Conservation (phyloP, 2,797 vertebrate genomes). For the Eleutherodactylus coqui region DNA sequence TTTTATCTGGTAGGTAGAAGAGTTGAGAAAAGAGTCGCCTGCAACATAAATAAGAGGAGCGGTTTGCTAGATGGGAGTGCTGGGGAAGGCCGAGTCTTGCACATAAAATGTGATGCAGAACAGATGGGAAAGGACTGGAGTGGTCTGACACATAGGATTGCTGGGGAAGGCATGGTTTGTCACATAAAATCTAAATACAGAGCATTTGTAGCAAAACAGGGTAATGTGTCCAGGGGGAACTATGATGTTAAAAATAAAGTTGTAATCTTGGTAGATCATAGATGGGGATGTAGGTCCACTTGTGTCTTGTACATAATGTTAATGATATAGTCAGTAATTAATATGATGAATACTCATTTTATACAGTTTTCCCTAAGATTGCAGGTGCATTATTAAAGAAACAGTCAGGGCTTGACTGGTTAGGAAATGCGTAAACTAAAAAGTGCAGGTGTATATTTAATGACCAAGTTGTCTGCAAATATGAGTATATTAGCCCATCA, state of each 20-base stretch:
- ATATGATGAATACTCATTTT: not conserved
- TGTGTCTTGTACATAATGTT: not conserved
- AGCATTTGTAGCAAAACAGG: no score
- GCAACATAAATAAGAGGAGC: not conserved
- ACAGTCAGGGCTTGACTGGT: not conserved
- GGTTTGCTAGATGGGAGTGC: not conserved
- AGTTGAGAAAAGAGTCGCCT: not conserved
- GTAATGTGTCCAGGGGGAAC: not conserved
- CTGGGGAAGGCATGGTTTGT: no score
- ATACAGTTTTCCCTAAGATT: no score
- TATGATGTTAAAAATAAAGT: not conserved
- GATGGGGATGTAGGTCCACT: not conserved
- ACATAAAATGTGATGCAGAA: not conserved
- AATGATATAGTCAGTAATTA: not conserved
- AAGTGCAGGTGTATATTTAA: not conserved
- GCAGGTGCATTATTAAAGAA: not conserved
- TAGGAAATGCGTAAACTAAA: not conserved
- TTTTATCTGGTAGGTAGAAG: not conserved
- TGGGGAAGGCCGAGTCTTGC: not conserved
- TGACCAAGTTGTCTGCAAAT: not conserved
- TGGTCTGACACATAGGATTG: no score
- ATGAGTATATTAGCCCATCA: not conserved
- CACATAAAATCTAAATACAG: no score
- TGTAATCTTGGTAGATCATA: not conserved
- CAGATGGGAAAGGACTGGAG: not conserved